phyloP scores from a whole-genome alignment of 1,140 invertebrate genomes.

The Aphelinus certus region DNA sequence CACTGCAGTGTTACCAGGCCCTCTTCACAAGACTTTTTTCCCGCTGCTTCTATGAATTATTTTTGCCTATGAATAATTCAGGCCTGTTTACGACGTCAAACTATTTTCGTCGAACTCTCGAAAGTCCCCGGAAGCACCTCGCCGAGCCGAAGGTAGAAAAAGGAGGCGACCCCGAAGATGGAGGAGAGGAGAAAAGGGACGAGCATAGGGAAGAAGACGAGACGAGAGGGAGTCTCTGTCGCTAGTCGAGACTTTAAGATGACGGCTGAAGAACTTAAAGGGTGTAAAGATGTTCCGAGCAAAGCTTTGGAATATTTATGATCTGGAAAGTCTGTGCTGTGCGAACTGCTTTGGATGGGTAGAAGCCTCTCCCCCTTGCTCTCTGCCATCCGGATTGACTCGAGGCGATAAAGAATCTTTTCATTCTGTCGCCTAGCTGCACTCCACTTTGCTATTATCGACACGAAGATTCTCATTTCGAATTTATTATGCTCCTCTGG shows the following conservation, averaged over 20 bases:
- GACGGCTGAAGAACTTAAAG: constrained; percentile 43
- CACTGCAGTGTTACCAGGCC: no score
- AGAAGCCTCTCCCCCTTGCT: not conserved
- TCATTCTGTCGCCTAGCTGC: not conserved
- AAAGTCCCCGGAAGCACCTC: constrained; percentile 34
- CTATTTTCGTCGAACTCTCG: constrained; percentile 42
- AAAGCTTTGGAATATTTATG: constrained; percentile 50
- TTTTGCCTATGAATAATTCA: constrained; percentile 50
- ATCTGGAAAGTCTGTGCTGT: constrained; percentile 34
- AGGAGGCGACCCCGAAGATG: not conserved
- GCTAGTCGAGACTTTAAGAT: constrained; percentile 19
- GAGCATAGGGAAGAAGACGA: not conserved
- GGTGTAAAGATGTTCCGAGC: constrained; percentile 40
- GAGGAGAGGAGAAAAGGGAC: not conserved
- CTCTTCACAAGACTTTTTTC: not conserved
- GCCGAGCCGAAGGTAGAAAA: constrained; percentile 14
- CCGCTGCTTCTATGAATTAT: constrained; percentile 46
- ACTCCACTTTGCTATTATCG: no score
- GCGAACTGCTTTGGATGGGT: constrained; percentile 5
- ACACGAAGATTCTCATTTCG: no score
- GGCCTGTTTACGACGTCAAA: constrained; percentile 45
- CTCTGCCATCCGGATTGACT: not conserved
- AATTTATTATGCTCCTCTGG: no score
- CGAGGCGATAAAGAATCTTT: not conserved
- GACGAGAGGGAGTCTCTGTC: constrained; percentile 2